phyloP scores from a whole-genome alignment of 2,888 invertebrate species.

The Synanthedon myopaeformis region DNA sequence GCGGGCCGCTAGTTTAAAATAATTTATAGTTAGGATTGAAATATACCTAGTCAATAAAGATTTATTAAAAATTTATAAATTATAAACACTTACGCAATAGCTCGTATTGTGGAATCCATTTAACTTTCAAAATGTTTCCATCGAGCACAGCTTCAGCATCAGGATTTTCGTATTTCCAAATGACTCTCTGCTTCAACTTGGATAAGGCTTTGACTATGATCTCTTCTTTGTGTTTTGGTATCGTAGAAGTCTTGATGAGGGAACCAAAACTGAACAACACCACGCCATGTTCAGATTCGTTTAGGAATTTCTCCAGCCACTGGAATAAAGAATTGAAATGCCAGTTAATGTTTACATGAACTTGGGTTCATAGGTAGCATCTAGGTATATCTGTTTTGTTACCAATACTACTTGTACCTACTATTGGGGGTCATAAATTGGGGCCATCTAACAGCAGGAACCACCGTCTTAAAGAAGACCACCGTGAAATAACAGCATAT shows the following conservation, averaged over 20 bases:
- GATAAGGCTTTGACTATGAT: slow-evolving; percentile 74
- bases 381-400: too few relatives aligned
- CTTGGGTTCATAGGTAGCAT: too few relatives aligned
- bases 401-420: too few relatives aligned
- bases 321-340: slow-evolving; percentile 30
- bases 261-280: slow-evolving; percentile 85
- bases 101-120: slow-evolving; percentile 81
- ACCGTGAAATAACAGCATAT: too few relatives aligned
- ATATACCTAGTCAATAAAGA: background rate
- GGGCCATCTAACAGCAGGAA: too few relatives aligned
- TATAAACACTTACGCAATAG: slow-evolving; percentile 72
- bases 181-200: slow-evolving; percentile 74
- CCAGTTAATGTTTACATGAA: too few relatives aligned
- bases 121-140: slow-evolving; percentile 69
- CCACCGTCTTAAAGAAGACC: too few relatives aligned
- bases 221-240: slow-evolving; percentile 72
- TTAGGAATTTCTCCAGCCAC: slow-evolving; percentile 75
- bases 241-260: slow-evolving; percentile 75
- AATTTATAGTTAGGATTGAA: background rate
- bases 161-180: slow-evolving; percentile 83
- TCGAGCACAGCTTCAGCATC: slow-evolving; percentile 41
- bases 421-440: too few relatives aligned
- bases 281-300: slow-evolving; percentile 75
- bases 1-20: too few relatives aligned
- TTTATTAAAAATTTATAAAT: background rate